Conservation (phyloP, 2,888 invertebrate species). For the Tyria jacobaeae region DNA sequence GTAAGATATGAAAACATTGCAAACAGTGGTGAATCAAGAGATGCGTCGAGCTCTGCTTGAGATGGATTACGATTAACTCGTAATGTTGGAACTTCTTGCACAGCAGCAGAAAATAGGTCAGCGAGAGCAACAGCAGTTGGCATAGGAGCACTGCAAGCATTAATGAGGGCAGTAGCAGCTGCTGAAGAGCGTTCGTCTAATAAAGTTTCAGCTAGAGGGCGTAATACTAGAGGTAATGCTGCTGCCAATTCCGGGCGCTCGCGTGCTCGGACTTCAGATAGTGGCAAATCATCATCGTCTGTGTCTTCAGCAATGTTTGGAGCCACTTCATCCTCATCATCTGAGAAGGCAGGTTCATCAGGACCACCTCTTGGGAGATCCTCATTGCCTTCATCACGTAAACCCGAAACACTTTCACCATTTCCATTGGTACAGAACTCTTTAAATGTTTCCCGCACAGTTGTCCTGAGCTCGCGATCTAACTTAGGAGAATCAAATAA, state of each 20-base stretch:
- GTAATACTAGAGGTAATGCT: constrained; percentile 75
- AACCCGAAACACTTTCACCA: constrained; percentile 82
- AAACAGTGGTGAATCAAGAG: constrained; percentile 93
- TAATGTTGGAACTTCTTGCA: constrained; percentile 83
- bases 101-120: constrained; percentile 77
- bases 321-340: constrained; percentile 91
- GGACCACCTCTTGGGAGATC: constrained; percentile 81
- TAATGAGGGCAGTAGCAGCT: constrained; percentile 74
- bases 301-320: constrained; percentile 86
- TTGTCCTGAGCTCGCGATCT: constrained; percentile 92
- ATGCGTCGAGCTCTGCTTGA: constrained; percentile 87
- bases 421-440: constrained; percentile 92
- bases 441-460: constrained; percentile 96
- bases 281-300: constrained; percentile 91
- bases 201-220: constrained; percentile 79
- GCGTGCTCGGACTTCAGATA: constrained; percentile 91
- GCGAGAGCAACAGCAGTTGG: constrained; percentile 77
- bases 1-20: constrained; percentile 94
- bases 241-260: constrained; percentile 87
- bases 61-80: constrained; percentile 82
- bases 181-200: constrained; percentile 76
- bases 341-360: constrained; percentile 93
- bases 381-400: constrained; percentile 77
- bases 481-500: constrained; percentile 95
- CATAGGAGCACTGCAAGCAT: constrained; percentile 73